Evolutionary conservation across 2,113 vertebrate genomes (phyloP).

Genomic region (Ptychochromis oligacanthus): DNA sequence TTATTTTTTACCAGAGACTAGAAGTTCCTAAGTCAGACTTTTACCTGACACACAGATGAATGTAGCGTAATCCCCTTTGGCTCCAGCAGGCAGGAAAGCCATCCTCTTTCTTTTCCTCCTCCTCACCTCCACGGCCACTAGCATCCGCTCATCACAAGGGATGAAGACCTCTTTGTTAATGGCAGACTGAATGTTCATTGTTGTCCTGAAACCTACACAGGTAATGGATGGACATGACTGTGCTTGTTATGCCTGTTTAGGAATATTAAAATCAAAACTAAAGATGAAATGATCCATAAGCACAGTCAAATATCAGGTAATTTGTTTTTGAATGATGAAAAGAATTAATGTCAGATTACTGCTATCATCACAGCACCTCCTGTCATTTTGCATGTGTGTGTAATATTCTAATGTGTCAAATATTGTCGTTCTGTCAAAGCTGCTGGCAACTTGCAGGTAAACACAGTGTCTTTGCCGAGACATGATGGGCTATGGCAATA

Average conservation of each 20-base stretch:
- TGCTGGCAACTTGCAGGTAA: no score
- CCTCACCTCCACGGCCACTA: constrained; percentile 91
- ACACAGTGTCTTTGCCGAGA: no score
- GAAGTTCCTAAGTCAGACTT: neutral
- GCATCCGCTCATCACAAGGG: constrained; percentile 89
- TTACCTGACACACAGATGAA: constrained; percentile 97
- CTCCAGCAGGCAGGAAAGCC: constrained; percentile 86
- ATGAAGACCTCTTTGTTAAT: constrained; percentile 94
- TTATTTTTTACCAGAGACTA: neutral
- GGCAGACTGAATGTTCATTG: constrained; percentile 90
- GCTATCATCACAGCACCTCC: no score
- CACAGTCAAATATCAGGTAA: no score
- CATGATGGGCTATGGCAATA: no score
- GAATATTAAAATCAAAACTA: neutral
- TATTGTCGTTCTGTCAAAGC: no score
- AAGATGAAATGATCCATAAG: no score
- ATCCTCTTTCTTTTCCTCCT: constrained; percentile 93
- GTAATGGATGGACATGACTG: constrained; percentile 22
- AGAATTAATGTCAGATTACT: no score
- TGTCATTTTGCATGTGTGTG: no score
- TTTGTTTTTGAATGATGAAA: no score
- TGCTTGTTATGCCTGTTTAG: neutral
- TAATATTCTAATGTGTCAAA: no score
- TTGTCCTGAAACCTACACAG: constrained; percentile 33
- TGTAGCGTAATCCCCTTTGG: constrained; percentile 88